These are phyloP conservation scores for Steatornis caripensis DNA, from an alignment of 2,113 vertebrate genomes.

Conservation along the genomic window DNA sequence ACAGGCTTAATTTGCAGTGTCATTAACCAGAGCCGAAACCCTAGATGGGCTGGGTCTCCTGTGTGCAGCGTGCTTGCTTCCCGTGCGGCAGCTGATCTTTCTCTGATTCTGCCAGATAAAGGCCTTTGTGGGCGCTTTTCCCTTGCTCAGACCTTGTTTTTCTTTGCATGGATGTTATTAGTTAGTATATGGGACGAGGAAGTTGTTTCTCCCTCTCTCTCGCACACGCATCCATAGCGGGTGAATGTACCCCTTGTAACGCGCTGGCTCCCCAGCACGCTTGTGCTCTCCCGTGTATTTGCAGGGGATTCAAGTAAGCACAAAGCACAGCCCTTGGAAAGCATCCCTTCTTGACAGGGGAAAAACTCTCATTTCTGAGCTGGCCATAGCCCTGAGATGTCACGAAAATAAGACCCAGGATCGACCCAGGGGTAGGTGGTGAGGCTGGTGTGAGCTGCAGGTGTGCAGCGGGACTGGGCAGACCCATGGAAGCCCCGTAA, in stretches of 20 bases:
- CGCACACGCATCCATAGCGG: rapidly evolving
- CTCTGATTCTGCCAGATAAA: conserved; percentile 54
- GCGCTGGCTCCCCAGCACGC: rapidly evolving
- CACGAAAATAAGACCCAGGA: neutral
- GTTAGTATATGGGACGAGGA: neutral
- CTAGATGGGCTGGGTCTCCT: conserved; percentile 68
- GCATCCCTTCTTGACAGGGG: neutral
- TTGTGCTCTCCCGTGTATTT: neutral
- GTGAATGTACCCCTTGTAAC: neutral
- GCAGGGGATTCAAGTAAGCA: neutral
- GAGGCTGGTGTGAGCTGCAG: neutral
- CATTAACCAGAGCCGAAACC: conserved; percentile 87
- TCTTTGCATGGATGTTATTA: neutral
- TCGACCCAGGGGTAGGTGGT: neutral
- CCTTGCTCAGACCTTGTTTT: neutral
- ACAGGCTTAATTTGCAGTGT: conserved; percentile 83
- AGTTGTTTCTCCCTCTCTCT: neutral
- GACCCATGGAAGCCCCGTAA: neutral
- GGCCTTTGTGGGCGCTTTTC: neutral
- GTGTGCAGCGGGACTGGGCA: rapidly evolving
- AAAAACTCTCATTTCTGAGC: neutral
- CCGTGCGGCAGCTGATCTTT: neutral
- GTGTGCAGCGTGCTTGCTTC: conserved; percentile 10
- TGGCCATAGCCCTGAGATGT: neutral
- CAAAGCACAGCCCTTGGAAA: neutral